phyloP scores from a whole-genome alignment of 2,888 invertebrate species.

The Cabera pusaria region DNA sequence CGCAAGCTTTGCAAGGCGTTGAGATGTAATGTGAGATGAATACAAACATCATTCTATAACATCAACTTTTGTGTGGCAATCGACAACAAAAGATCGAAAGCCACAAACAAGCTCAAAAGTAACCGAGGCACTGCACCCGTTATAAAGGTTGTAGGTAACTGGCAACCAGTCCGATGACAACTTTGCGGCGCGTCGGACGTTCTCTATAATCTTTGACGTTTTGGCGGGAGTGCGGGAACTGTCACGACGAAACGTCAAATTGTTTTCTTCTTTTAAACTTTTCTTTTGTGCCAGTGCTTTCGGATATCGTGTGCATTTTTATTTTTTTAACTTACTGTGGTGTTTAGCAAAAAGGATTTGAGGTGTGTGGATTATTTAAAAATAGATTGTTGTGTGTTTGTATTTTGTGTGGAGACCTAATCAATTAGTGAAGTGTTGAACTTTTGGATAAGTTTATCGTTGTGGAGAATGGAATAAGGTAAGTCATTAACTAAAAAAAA shows the following conservation, averaged over 20 bases:
- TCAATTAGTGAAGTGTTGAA: not conserved
- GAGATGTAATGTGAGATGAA: no score
- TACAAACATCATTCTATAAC: no score
- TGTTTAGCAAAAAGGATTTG: constrained; percentile 9
- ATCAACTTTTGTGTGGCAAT: no score
- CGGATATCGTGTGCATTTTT: no score
- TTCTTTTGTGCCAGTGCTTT: constrained; percentile 13
- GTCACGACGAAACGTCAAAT: constrained; percentile 29
- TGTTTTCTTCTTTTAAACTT: constrained; percentile 7
- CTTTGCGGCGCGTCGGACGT: constrained; percentile 44
- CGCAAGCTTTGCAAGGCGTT: no score
- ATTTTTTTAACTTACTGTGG: constrained; percentile 10
- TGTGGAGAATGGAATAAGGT: not conserved
- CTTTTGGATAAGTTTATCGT: not conserved
- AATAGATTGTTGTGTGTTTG: not conserved
- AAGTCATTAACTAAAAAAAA: no score
- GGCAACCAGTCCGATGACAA: constrained; percentile 45
- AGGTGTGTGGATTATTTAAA: constrained; percentile 5
- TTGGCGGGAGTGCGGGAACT: constrained; percentile 23
- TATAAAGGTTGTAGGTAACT: constrained; percentile 28
- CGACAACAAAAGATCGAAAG: constrained; percentile 9
- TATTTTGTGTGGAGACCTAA: not conserved
- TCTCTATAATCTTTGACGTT: constrained; percentile 38
- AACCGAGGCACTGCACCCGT: constrained; percentile 11
- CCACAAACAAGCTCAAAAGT: constrained; percentile 5